Evolutionary conservation across 2,888 invertebrate species (phyloP).

Genomic region (Drosophila formosana): DNA sequence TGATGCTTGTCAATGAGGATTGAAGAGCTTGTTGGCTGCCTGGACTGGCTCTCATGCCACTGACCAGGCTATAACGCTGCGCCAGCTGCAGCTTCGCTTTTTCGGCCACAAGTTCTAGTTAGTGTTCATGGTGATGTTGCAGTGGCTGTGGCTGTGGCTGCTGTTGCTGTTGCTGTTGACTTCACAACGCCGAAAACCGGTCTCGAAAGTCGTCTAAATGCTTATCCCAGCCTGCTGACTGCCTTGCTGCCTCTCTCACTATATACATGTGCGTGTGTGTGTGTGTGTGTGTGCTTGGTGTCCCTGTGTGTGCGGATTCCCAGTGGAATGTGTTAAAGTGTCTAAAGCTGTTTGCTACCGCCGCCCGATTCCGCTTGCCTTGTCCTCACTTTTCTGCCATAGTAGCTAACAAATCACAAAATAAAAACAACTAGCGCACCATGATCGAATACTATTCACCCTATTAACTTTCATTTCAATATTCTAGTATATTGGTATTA

Average conservation of each 20-base stretch:
- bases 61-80: conserved; percentile 12
- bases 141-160: conserved; percentile 28
- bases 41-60: conserved; percentile 14
- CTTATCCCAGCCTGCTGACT: conserved; percentile 53
- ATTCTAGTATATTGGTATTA: too few relatives aligned
- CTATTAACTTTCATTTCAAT: too few relatives aligned
- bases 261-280: conserved; percentile 23
- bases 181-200: conserved; percentile 67
- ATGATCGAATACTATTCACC: background rate
- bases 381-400: conserved; percentile 21
- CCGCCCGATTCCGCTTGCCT: conserved; percentile 35
- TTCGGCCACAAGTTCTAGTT: conserved; percentile 55
- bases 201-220: conserved; percentile 70
- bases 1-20: conserved; percentile 52
- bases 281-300: conserved; percentile 31
- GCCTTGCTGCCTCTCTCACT: conserved; percentile 9
- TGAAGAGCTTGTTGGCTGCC: conserved; percentile 40
- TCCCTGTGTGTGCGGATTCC: conserved; percentile 53
- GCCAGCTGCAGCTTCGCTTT: conserved; percentile 51
- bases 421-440: background rate
- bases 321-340: conserved; percentile 76
- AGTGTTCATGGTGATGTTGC: conserved; percentile 33
- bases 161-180: conserved; percentile 35
- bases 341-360: conserved; percentile 71
- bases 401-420: conserved; percentile 20